Evolutionary conservation across 2,888 invertebrate genomes (phyloP).

Genomic region (Diplazon laetatorius): DNA sequence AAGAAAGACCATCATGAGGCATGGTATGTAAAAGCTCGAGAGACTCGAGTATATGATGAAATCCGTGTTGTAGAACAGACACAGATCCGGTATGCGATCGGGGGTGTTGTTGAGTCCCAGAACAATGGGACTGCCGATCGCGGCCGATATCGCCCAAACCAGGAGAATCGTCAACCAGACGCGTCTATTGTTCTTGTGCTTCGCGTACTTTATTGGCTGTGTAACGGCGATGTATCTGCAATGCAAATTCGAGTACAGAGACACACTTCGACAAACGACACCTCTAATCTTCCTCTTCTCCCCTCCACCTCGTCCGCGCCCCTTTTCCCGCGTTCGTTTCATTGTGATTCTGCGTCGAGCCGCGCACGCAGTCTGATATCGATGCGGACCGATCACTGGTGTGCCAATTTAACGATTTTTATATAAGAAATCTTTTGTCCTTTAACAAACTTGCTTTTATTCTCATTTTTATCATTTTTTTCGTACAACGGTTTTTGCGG

Average conservation of each 20-base stretch:
- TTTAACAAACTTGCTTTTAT: too few relatives aligned
- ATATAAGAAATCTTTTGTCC: too few relatives aligned
- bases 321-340: background rate
- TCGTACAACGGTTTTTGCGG: too few relatives aligned
- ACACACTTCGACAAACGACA: conserved; percentile 7
- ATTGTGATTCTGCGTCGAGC: background rate
- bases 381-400: background rate
- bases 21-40: conserved; percentile 99
- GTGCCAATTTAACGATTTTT: background rate
- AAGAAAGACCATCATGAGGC: conserved; percentile 98
- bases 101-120: conserved; percentile 97
- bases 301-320: background rate
- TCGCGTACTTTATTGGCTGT: conserved; percentile 99
- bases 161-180: conserved; percentile 97
- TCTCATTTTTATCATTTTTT: too few relatives aligned
- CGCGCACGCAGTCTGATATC: too few relatives aligned
- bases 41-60: conserved; percentile 99
- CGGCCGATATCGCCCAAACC: conserved; percentile 97
- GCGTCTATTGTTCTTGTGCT: conserved; percentile 97
- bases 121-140: conserved; percentile 98
- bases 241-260: conserved; percentile 71
- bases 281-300: too few relatives aligned
- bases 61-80: conserved; percentile 98
- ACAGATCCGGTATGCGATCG: conserved; percentile 91
- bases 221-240: conserved; percentile 99